Percentiles rank a stretch among this genome's conserved stretches.
phyloP scores from a whole-genome alignment of 2,888 invertebrate species.

The Ophion ventricosus region DNA sequence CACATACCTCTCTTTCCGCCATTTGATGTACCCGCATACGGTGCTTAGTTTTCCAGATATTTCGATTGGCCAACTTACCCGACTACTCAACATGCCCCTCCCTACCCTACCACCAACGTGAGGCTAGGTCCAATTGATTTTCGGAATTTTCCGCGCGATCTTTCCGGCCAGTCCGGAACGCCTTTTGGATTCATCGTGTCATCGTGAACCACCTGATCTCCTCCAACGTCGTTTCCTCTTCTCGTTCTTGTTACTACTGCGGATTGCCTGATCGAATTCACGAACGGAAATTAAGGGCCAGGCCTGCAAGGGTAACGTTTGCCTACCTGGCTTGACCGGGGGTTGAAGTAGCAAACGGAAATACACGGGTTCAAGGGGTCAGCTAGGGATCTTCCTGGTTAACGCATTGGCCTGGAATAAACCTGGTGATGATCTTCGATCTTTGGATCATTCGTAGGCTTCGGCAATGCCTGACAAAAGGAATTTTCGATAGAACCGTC shows the following conservation, averaged over 20 bases:
- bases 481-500: slow-evolving; percentile 11
- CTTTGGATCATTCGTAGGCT: slow-evolving; percentile 21
- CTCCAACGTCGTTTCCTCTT: background rate
- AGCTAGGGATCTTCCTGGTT: slow-evolving; percentile 61
- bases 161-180: background rate
- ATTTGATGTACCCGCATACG: too few relatives aligned
- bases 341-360: slow-evolving; percentile 57
- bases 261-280: slow-evolving; percentile 52
- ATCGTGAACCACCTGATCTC: background rate
- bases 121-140: slow-evolving; percentile 11
- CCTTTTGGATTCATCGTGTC: background rate
- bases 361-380: slow-evolving; percentile 53
- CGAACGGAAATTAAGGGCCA: slow-evolving; percentile 66
- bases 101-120: too few relatives aligned
- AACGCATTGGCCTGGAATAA: slow-evolving; percentile 54
- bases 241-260: slow-evolving; percentile 4
- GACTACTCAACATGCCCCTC: too few relatives aligned
- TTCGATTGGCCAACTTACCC: too few relatives aligned
- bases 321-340: slow-evolving; percentile 35
- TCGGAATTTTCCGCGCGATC: background rate
- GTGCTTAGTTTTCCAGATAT: too few relatives aligned
- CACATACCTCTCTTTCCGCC: too few relatives aligned
- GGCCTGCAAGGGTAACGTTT: slow-evolving; percentile 49
- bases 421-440: background rate
- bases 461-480: background rate